A percentile compares a stretch with the other conserved stretches of the same genome.
Conservation (phyloP, 2,888 invertebrate genomes). For the Onthophagus sagittarius region DNA sequence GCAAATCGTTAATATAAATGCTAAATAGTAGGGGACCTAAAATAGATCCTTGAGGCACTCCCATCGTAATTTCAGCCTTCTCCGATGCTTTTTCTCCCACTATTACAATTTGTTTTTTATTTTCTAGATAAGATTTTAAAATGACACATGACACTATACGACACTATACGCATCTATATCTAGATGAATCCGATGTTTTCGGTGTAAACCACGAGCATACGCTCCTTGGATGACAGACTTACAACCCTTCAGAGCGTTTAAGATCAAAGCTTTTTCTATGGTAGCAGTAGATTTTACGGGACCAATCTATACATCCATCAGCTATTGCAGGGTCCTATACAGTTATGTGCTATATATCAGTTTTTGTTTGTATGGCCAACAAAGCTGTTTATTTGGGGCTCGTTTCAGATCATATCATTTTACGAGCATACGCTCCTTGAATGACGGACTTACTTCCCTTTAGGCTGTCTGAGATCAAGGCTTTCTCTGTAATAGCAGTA, state of each 20-base stretch:
- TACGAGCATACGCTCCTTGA: background rate
- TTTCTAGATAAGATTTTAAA: too few relatives aligned
- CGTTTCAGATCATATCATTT: conserved; percentile 29
- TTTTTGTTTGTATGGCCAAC: conserved; percentile 30
- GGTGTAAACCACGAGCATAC: background rate
- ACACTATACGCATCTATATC: too few relatives aligned
- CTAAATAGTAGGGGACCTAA: too few relatives aligned
- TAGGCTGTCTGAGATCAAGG: background rate
- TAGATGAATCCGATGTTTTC: too few relatives aligned
- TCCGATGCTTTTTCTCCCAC: too few relatives aligned
- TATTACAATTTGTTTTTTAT: too few relatives aligned
- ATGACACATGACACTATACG: too few relatives aligned
- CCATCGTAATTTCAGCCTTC: too few relatives aligned
- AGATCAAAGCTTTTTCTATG: background rate
- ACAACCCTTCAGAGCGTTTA: background rate
- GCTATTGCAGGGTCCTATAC: conserved; percentile 15
- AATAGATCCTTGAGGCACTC: too few relatives aligned
- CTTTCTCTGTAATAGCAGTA: background rate
- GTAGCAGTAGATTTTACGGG: background rate
- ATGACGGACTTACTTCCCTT: conserved; percentile 5
- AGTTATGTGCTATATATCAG: conserved; percentile 16
- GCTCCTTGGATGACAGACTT: conserved; percentile 6
- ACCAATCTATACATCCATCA: background rate
- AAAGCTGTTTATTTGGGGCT: conserved; percentile 34
- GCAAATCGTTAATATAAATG: too few relatives aligned